Conservation (phyloP, 1,140 invertebrate genomes). For the Callitettix versicolor region DNA sequence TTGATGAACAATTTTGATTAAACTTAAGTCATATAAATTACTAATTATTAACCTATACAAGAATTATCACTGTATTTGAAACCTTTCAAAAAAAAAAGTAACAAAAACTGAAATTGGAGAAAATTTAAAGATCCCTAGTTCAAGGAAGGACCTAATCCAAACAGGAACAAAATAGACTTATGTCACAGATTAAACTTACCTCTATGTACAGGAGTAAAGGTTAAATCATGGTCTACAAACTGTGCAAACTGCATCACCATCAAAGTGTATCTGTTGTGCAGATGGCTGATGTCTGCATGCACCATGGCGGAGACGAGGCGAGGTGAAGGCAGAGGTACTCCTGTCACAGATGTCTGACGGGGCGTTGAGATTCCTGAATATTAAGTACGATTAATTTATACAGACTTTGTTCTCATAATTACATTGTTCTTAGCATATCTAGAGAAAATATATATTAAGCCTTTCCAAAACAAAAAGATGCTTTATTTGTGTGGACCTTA, state of each 20-base stretch:
- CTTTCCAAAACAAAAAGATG: too few relatives aligned
- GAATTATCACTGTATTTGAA: not conserved
- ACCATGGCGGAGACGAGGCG: conserved; percentile 73
- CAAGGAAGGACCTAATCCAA: too few relatives aligned
- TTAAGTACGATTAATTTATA: too few relatives aligned
- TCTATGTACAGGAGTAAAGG: conserved; percentile 83
- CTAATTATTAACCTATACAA: not conserved
- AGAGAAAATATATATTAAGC: too few relatives aligned
- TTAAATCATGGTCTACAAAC: conserved; percentile 85
- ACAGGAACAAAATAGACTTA: too few relatives aligned
- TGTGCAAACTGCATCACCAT: conserved; percentile 92
- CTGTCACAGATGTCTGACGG: conserved; percentile 56
- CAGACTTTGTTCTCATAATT: too few relatives aligned
- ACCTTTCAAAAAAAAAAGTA: not conserved
- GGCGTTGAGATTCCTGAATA: conserved; percentile 59
- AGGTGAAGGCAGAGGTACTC: conserved; percentile 64
- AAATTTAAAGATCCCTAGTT: too few relatives aligned
- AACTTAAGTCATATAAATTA: too few relatives aligned
- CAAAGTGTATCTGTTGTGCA: conserved; percentile 74
- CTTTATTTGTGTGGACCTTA: too few relatives aligned
- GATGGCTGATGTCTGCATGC: conserved; percentile 78
- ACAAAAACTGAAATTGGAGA: not conserved
- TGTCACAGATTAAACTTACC: too few relatives aligned
- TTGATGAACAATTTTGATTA: too few relatives aligned
- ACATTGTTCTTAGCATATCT: too few relatives aligned